Evolutionary conservation across 1,140 invertebrate species (phyloP), one percentile per base, ranked within the genome.

Genomic region (Solen grandis): DNA sequence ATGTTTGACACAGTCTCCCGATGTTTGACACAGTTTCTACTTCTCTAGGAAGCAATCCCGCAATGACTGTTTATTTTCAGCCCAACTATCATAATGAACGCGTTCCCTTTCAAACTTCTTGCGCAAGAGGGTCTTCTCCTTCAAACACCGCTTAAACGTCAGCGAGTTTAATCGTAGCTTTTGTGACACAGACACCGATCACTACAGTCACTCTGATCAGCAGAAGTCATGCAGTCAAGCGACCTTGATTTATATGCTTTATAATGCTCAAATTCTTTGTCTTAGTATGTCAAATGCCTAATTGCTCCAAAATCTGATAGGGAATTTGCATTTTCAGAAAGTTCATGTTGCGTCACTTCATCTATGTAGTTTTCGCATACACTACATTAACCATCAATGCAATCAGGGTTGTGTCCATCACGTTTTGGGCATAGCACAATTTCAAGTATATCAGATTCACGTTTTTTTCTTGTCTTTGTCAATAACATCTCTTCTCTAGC

Each of bases 391-490:
- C 14, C 55, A 38, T 73, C 59, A 31, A 57, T 54, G 36, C 68
- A 79, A 50, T 74, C 38, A n/a, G 16, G 57, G 16, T 66, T 46
- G 35, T 72, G 63, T 27, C 68, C 50, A 41, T 79, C 76, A 59
- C 54, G 59, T 33, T 74, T 83, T 52, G 66, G 75, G 29, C 81
- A 72, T 25, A 79, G 68, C n/a, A 83, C 41, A n/a, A 83, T 73
- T 54, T 80, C 65, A 52, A 74, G 19, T 36, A 84, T 10, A 54
- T 75, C 59, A 46, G 46, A 46, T 62, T 80, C 68, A 69, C 60
- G 60, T 52, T 52, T 62, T 52, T 35, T 65, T 46, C 35, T 82
- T 62, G 2, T 60, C 55, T 10, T 36, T 65, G 31, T 84, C 25
- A 65, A 63, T 36, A 41, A 59, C 27, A 66, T 33, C 52, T 72